Evolutionary conservation across 2,113 vertebrate species (phyloP), one percentile per base, ranked within the genome.

Genomic region (Cettia cetti): DNA sequence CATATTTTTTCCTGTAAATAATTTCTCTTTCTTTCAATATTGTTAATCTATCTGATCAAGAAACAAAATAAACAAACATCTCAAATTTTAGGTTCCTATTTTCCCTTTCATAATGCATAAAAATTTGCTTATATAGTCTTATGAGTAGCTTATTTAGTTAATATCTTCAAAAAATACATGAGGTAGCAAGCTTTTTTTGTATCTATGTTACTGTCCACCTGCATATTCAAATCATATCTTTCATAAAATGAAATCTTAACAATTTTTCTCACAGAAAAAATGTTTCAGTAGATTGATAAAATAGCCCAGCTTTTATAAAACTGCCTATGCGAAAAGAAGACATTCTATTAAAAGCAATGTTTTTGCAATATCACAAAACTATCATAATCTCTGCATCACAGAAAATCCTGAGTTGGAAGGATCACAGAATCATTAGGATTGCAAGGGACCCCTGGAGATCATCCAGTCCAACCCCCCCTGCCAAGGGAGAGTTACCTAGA

Each of bases 401-500:
- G 44, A 74, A 28, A 28, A 39, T 45, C 3, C 28, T 44, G 19
- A 66, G 19, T 6, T 30, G 28, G 15, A 59, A 74, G 23, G 6
- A 4, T 39, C 31, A 57, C 44, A 44, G 37, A 24, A 45, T n/a
- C 23, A 11, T n/a, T 44, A 77, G 45, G 31, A 27, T 9, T n/a
- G 33, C 19, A 82, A 39, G 8, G 13, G 10, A 45, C 23, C 28
- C 52, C 33, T 66, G 52, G 19, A 6, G 13, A 89, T 52, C 15
- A 60, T 30, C 11, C 9, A 5, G 7, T 39, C 33, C 52, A 45
- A 21, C 1, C 1, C 6, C 6, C 18, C 5, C 39, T 6, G 39
- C 11, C 19, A 52, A 66, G 60, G 23, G 39, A 59, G 44, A 22
- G 12, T 16, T 39, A 33, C 31, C 22, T 50, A 19, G 7, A 37